Evolutionary conservation across 2,797 vertebrate species (phyloP).

Genomic region (Podargus strigoides): DNA sequence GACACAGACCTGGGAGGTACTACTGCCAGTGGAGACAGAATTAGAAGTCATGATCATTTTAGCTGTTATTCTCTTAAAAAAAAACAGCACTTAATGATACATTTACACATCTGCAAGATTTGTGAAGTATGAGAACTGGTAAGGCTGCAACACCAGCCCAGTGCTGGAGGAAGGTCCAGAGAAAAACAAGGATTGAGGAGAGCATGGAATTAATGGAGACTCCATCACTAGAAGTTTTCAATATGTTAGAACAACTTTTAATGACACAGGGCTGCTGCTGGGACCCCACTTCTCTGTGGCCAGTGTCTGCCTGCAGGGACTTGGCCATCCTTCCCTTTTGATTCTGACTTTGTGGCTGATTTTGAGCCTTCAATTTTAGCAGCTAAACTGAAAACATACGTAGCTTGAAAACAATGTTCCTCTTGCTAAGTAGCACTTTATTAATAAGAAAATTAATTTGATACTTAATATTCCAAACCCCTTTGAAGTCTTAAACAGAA

Average conservation of each 20-base stretch:
- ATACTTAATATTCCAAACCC: not conserved
- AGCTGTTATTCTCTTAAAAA: not conserved
- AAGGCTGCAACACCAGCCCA: not conserved
- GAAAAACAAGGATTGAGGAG: not conserved
- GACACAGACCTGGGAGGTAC: not conserved
- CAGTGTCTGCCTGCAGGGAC: not conserved
- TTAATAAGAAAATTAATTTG: not conserved
- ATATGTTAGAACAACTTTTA: not conserved
- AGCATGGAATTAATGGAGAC: not conserved
- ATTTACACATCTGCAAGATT: not conserved
- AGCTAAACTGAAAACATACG: not conserved
- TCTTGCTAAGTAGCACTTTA: not conserved
- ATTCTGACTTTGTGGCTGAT: not conserved
- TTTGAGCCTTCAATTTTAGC: not conserved
- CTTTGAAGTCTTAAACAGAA: not conserved
- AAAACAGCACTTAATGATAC: not conserved
- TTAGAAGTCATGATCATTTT: not conserved
- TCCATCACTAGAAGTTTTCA: not conserved
- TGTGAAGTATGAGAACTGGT: not conserved
- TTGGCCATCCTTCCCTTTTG: not conserved
- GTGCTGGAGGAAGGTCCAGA: not conserved
- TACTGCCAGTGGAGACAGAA: not conserved
- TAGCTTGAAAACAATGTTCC: not conserved
- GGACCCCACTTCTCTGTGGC: not conserved
- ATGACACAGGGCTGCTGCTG: not conserved